Conservation (phyloP, 2,113 vertebrate species). For the Cottus gobio region DNA sequence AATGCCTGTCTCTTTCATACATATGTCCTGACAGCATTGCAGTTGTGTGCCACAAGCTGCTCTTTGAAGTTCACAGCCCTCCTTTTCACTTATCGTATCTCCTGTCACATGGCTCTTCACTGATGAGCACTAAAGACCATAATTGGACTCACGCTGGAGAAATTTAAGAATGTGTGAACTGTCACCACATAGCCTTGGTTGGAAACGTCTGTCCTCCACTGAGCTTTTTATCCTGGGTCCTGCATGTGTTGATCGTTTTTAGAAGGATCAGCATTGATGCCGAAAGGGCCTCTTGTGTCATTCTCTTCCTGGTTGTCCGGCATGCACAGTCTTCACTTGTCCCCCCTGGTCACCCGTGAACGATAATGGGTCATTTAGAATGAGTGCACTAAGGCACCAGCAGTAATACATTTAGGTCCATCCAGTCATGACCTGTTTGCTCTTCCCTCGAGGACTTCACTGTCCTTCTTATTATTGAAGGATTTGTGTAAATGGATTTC, state of each 20-base stretch:
- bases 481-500: background rate
- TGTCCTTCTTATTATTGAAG: background rate
- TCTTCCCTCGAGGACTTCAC: conserved; percentile 14
- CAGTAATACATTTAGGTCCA: conserved; percentile 39
- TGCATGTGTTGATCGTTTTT: background rate
- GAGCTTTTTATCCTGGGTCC: background rate
- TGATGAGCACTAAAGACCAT: conserved; percentile 10
- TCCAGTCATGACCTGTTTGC: conserved; percentile 23
- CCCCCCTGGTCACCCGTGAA: conserved; percentile 45
- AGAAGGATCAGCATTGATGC: background rate
- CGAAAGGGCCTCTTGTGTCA: conserved; percentile 37
- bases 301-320: background rate
- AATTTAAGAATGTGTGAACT: conserved; percentile 35
- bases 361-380: conserved; percentile 59
- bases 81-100: conserved; percentile 45
- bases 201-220: background rate
- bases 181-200: conserved; percentile 28
- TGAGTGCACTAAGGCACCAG: conserved; percentile 24
- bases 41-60: background rate
- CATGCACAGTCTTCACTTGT: conserved; percentile 25
- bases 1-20: background rate
- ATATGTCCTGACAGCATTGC: conserved; percentile 9
- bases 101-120: conserved; percentile 8
- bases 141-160: conserved; percentile 25
- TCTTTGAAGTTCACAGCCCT: conserved; percentile 14